These are phyloP conservation scores for Pontoporia blainvillei DNA, from an alignment of 2,113 vertebrate species.

Conservation along the genomic window DNA sequence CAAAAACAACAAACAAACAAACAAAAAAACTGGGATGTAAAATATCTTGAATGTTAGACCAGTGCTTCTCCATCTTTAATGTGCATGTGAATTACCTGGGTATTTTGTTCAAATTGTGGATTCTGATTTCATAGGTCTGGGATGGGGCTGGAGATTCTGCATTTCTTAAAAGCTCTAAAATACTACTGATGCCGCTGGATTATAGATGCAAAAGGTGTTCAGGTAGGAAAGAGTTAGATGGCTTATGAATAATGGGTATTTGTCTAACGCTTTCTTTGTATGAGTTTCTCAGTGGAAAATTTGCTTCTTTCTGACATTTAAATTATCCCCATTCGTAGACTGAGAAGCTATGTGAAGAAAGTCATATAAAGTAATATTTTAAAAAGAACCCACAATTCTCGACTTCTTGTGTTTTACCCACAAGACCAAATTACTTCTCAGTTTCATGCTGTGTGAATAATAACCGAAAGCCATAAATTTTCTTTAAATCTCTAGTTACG, in stretches of 20 bases:
- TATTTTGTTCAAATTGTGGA: not conserved
- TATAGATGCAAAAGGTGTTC: not conserved
- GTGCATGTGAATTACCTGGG: not conserved
- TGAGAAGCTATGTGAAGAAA: conserved; percentile 15
- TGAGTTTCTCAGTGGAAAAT: conserved; percentile 1
- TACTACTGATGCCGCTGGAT: not conserved
- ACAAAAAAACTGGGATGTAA: not conserved
- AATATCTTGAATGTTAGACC: not conserved
- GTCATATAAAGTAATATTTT: conserved; percentile 16
- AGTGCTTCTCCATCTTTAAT: not conserved
- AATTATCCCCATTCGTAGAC: conserved; percentile 23
- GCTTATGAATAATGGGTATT: not conserved
- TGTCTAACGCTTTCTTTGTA: not conserved
- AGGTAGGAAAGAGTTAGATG: not conserved
- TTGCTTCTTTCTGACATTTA: conserved; percentile 28
- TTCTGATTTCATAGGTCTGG: not conserved
- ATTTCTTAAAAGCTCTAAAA: not conserved
- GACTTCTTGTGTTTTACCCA: conserved; percentile 54
- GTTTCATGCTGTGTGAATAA: conserved; percentile 66
- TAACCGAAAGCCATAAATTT: conserved; percentile 57
- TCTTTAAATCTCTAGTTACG: conserved; percentile 36
- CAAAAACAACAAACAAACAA: too few relatives aligned
- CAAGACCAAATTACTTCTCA: conserved; percentile 58
- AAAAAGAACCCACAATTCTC: not conserved
- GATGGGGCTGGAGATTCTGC: not conserved